phyloP scores from a whole-genome alignment of 2,797 vertebrate genomes.

The Paedocypris micromegethes region DNA sequence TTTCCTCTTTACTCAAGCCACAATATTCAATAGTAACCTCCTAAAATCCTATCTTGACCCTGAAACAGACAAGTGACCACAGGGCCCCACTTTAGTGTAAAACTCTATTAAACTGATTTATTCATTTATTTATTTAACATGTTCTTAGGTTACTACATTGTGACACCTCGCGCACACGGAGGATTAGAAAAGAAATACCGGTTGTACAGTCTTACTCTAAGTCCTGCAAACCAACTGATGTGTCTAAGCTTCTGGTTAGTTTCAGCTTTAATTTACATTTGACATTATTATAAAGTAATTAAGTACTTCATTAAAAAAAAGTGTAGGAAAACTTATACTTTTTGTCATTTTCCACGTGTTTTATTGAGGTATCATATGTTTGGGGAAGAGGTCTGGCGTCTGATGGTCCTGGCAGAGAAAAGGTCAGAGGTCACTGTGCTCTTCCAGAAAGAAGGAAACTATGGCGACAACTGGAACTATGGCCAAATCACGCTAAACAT shows the following conservation, averaged over 20 bases:
- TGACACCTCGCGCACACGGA: slow-evolving; percentile 65
- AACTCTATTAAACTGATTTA: background rate
- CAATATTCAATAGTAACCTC: no score
- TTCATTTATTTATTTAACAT: background rate
- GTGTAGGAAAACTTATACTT: background rate
- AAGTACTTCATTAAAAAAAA: background rate
- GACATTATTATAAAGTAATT: background rate
- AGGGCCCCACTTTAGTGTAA: background rate
- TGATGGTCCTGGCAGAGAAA: slow-evolving; percentile 62
- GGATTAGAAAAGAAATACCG: slow-evolving; percentile 57
- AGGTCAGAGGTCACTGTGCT: slow-evolving; percentile 47
- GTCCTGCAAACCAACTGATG: slow-evolving; percentile 43
- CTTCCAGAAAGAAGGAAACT: slow-evolving; percentile 82
- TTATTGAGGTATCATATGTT: slow-evolving; percentile 87
- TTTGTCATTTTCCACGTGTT: background rate
- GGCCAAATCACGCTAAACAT: slow-evolving; percentile 81
- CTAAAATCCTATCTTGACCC: no score
- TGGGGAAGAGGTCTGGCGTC: slow-evolving; percentile 64
- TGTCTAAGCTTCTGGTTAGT: slow-evolving; percentile 90
- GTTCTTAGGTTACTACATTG: slow-evolving; percentile 81
- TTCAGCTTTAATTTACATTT: background rate
- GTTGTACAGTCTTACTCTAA: slow-evolving; percentile 74
- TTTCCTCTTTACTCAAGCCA: no score
- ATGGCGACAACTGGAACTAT: slow-evolving; percentile 83
- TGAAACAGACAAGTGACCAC: no score